Evolutionary conservation across 2,888 invertebrate species (phyloP).

Genomic region (Ecliptopera silaceata): DNA sequence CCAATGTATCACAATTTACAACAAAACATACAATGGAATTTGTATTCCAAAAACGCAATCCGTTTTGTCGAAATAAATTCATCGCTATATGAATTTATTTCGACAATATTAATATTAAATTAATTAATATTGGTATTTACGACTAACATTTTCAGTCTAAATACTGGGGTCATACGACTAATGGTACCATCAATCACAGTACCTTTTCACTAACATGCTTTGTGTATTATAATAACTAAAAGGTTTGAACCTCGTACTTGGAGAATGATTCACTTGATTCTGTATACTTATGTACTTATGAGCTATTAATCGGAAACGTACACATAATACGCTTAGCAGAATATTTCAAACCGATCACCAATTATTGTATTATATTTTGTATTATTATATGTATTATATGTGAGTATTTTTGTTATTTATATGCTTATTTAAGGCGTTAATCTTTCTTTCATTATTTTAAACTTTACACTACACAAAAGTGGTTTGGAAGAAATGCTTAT

Average conservation of each 20-base stretch:
- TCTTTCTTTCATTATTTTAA: too few relatives aligned
- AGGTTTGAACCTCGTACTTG: constrained; percentile 2
- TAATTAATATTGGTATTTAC: constrained; percentile 30
- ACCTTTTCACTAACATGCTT: constrained; percentile 24
- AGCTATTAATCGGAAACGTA: too few relatives aligned
- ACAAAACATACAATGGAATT: constrained; percentile 6
- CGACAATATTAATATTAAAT: too few relatives aligned
- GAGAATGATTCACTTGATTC: not conserved
- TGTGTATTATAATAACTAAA: constrained; percentile 15
- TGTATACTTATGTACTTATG: not conserved
- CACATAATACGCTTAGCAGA: too few relatives aligned
- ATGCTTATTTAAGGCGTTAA: too few relatives aligned
- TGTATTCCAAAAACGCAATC: constrained; percentile 20
- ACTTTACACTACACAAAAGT: too few relatives aligned
- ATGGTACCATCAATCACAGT: constrained; percentile 31
- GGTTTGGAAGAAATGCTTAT: too few relatives aligned
- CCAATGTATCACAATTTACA: not conserved
- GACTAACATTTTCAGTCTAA: constrained; percentile 29
- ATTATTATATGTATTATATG: too few relatives aligned
- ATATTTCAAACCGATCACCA: too few relatives aligned
- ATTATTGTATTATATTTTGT: too few relatives aligned
- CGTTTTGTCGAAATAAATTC: constrained; percentile 28
- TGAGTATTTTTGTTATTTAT: too few relatives aligned
- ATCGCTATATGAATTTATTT: too few relatives aligned
- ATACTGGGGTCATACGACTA: constrained; percentile 25